phyloP scores from a whole-genome alignment of 2,113 vertebrate genomes.

The Nesogale talazaci region DNA sequence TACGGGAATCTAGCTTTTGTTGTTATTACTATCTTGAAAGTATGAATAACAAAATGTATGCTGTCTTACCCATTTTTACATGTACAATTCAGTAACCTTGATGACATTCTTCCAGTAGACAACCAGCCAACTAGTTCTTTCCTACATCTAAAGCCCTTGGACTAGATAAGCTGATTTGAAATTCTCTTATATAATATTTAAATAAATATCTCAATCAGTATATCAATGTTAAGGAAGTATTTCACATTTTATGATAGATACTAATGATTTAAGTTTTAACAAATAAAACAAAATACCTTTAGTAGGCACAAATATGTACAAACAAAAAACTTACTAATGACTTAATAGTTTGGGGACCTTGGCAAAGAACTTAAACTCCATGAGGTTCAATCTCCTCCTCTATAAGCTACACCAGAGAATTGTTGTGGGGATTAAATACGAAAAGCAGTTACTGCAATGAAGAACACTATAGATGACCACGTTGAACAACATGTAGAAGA shows the following conservation, averaged over 20 bases:
- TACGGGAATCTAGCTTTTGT: background rate
- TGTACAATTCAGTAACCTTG: background rate
- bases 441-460: conserved; percentile 29
- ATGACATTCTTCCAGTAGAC: background rate
- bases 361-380: conserved; percentile 35
- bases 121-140: conserved; percentile 29
- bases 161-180: conserved; percentile 35
- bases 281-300: background rate
- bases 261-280: conserved; percentile 48
- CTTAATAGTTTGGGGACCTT: conserved; percentile 21
- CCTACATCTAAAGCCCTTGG: conserved; percentile 13
- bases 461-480: background rate
- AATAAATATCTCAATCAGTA: background rate
- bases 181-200: conserved; percentile 46
- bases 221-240: conserved; percentile 27
- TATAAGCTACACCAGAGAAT: background rate
- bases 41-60: background rate
- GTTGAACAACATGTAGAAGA: too few relatives aligned
- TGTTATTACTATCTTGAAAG: background rate
- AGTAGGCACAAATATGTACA: background rate
- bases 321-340: conserved; percentile 43
- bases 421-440: conserved; percentile 28
- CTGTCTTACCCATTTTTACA: background rate
- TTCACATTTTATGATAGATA: conserved; percentile 20
- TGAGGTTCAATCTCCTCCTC: background rate